Base-by-base conservation (phyloP, 2,797 vertebrate species). In the Enteromius argenteus region DNA sequence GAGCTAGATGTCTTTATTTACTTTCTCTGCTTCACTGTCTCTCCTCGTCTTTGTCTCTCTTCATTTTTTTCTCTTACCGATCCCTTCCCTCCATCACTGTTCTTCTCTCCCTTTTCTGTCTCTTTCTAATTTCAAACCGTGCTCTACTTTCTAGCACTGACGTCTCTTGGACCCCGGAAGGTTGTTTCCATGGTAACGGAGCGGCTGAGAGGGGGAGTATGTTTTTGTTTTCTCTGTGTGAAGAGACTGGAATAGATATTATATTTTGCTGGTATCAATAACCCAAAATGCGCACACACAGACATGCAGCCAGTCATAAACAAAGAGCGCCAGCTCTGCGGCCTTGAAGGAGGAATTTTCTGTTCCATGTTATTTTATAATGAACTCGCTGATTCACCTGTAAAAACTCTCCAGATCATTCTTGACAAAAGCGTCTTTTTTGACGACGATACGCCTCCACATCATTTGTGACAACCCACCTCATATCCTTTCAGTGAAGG, bases 401-500 rank as follows among this genome's bases (percentile, higher is more conserved):
- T 46, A 78, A 78, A 42, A 78, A 32, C 23, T 46, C 17, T 78
- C 37, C 58, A 32, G 58, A n/a, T 32, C 0, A 1, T 11, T n/a
- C 77, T 51, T 67, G 46, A 66, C 62, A 37, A 79, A 67, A 15
- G 30, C 37, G 21, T 81, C 56, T 69, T 49, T 37, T 56, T 32
- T 72, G 19, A 71, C 2, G 30, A 23, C 6, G 27, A 81, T 15
- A 82, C 13, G 32, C 37, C 68, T 62, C 51, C 9, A 14, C 60
- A 32, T 51, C 11, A 37, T 75, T 56, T 75, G 19, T 4, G 75
- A 44, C 2, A 7, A 39, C 92, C 77, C 91, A 99, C 98, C 97
- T 99, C 98, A 13, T 99, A 99, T 92, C 98, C 98, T 91, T 99
- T 99, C 84, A 99, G 94, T 0, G 98, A 99, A 0, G 98, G 98